Base-by-base conservation (phyloP, 2,797 vertebrate genomes). In the Euthynnus affinis region DNA sequence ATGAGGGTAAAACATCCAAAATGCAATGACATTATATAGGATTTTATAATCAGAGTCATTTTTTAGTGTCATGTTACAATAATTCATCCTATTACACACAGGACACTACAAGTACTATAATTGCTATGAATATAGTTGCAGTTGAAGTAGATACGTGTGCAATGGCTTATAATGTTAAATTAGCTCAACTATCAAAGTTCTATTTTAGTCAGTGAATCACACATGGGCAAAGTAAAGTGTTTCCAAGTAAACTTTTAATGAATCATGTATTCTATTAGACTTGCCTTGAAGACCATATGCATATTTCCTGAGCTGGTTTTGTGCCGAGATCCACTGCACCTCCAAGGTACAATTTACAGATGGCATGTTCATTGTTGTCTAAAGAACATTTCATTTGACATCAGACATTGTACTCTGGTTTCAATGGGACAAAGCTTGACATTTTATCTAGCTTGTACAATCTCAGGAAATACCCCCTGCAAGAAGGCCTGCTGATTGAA, bases 341-440 rank as follows among this genome's bases (percentile, higher is more conserved):
- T 73, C 66, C 1, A 32, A 44, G 65, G 56, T 49, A 6, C 58
- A 70, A 34, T 80, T 76, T 81, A 70, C 67, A 82, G 77, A 84
- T 56, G 62, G 60, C 37, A 20, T 68, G 81, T 70, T 82, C 62
- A 79, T 74, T 55, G 69, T 81, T 84, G 77, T 88, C 83, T 60
- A 10, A 75, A 83, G 80, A 87, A 76, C 76, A 84, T 86, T 92
- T 78, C 40, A 76, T 88, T 87, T 91, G 84, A 92, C 86, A 83
- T 80, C n/a, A 76, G 59, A 75, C 82, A 78, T 67, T 75, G 72
- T 77, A 29, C 82, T 86, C 62, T 55, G 63, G 80, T 76, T 88
- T 85, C 74, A 25, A 42, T 59, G 72, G 80, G 90, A 90, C 81
- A 78, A 44, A 69, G 75, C 76, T 87, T 88, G 74, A 89, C 90